Conservation (phyloP, 2,113 vertebrate genomes). For the Microcebus ravelobensis region DNA sequence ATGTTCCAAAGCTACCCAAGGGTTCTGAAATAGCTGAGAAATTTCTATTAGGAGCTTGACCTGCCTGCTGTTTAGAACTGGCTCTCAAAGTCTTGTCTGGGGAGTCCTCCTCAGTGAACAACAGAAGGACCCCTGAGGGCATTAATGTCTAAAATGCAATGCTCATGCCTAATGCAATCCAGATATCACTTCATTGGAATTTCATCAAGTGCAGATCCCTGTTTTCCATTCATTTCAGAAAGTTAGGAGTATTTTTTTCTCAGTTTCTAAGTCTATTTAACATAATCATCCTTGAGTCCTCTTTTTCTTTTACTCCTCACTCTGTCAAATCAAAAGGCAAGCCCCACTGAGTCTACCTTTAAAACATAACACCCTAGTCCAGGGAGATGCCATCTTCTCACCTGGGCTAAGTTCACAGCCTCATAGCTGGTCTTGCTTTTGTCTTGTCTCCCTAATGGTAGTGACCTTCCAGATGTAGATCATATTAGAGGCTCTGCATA, state of each 20-base stretch:
- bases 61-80: background rate
- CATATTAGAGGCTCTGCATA: background rate
- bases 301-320: background rate
- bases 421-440: background rate
- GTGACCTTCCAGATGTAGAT: background rate
- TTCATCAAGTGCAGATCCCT: background rate
- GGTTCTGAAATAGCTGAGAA: rapidly evolving
- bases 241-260: background rate
- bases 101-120: background rate
- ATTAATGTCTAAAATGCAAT: background rate
- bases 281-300: background rate
- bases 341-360: background rate
- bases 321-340: background rate
- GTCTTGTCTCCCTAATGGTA: background rate
- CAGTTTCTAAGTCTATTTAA: background rate
- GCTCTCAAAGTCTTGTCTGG: background rate
- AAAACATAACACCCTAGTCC: background rate
- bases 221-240: constrained; percentile 4
- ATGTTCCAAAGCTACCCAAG: rapidly evolving
- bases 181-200: background rate
- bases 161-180: background rate
- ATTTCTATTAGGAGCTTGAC: background rate
- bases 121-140: background rate
- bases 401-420: background rate
- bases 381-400: background rate